These are phyloP conservation scores for Pyxicephalus adspersus DNA, from an alignment of 2,113 vertebrate genomes.

Conservation along the genomic window DNA sequence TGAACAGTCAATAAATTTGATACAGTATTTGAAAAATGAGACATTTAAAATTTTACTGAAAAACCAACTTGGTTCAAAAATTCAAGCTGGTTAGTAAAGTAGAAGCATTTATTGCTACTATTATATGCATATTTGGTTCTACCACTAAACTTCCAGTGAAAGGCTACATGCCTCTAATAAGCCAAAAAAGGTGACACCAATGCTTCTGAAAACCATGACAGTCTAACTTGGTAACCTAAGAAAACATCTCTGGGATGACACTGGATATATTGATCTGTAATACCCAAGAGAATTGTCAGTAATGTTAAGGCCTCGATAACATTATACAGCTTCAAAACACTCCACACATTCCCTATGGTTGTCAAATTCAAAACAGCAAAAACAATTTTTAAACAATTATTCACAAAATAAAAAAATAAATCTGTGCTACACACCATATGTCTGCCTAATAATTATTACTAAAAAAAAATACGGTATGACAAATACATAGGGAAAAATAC, in stretches of 20 bases:
- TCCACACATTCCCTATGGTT: not conserved
- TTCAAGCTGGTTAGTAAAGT: too few relatives aligned
- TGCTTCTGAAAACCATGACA: not conserved
- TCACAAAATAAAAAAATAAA: conserved; percentile 44
- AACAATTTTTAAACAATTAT: not conserved
- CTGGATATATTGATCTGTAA: not conserved
- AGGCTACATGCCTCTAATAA: not conserved
- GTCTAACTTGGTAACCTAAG: not conserved
- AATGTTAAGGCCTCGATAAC: conserved; percentile 3
- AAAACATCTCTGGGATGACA: not conserved
- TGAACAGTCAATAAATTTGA: not conserved
- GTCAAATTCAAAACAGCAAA: not conserved
- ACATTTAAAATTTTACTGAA: too few relatives aligned
- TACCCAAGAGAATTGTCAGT: not conserved
- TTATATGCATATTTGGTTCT: too few relatives aligned
- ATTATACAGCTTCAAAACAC: not conserved
- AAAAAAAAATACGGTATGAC: not conserved
- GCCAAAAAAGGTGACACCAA: conserved; percentile 8
- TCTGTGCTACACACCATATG: conserved; percentile 26
- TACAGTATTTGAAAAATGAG: not conserved
- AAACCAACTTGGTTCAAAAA: not conserved
- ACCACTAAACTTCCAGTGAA: not conserved
- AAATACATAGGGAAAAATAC: not conserved
- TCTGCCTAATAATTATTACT: conserved; percentile 3
- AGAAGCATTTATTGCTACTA: too few relatives aligned